Percentiles rank a stretch among this genome's conserved stretches.
Conservation (phyloP, 2,113 vertebrate species). For the Tetrao urogallus region DNA sequence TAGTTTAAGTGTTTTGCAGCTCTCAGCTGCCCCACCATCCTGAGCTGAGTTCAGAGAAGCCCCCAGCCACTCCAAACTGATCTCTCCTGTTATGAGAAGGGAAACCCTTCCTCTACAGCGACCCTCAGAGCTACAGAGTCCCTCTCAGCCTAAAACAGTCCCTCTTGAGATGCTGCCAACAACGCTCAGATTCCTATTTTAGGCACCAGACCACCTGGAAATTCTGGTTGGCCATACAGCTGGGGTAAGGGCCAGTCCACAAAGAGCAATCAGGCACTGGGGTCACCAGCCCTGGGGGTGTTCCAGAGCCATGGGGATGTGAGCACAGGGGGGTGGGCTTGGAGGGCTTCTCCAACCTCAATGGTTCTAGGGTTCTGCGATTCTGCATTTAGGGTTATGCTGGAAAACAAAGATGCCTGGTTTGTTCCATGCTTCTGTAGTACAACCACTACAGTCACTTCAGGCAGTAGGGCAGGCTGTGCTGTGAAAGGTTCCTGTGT, state of each 20-base stretch:
- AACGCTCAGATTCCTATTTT: fast-evolving
- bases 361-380: no score
- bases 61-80: background rate
- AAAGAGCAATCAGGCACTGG: no score
- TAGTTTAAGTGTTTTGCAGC: background rate
- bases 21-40: background rate
- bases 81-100: background rate
- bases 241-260: fast-evolving
- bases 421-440: background rate
- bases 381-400: background rate
- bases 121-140: background rate
- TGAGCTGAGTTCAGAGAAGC: background rate
- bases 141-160: fast-evolving
- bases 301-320: no score
- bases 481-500: background rate
- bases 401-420: background rate
- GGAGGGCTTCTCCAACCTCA: no score
- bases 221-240: background rate
- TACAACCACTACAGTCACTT: background rate
- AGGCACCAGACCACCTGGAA: background rate
- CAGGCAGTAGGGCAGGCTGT: fast-evolving
- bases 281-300: no score
- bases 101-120: background rate
- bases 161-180: background rate
- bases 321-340: no score